These are phyloP conservation scores for Cremastobaeus sp. DNA, from an alignment of 2,888 invertebrate genomes.

Conservation along the genomic window DNA sequence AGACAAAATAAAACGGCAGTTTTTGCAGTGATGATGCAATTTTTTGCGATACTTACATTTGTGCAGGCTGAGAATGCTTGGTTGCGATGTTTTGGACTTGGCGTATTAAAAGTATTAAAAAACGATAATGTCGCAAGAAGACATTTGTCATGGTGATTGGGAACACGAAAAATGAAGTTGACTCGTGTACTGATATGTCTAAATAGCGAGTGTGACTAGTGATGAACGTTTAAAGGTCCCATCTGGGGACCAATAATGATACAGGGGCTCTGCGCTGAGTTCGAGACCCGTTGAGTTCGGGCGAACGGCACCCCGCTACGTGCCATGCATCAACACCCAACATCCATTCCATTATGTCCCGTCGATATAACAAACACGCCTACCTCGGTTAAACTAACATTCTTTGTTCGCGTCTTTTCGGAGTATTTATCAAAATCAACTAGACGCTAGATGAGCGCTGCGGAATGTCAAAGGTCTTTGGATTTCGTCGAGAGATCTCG, in stretches of 20 bases:
- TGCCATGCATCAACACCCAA: slow-evolving; percentile 78
- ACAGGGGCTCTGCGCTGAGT: slow-evolving; percentile 33
- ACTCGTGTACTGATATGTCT: slow-evolving; percentile 66
- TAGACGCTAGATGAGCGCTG: slow-evolving; percentile 36
- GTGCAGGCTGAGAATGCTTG: no score
- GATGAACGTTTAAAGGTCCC: slow-evolving; percentile 76
- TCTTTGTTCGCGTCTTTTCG: slow-evolving; percentile 73
- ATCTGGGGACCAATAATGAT: slow-evolving; percentile 70
- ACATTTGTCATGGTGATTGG: slow-evolving; percentile 9
- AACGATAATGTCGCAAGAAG: no score
- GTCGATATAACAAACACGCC: slow-evolving; percentile 77
- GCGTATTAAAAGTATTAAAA: no score
- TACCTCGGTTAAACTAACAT: slow-evolving; percentile 75
- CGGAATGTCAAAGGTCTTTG: slow-evolving; percentile 45
- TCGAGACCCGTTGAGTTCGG: slow-evolving; percentile 66
- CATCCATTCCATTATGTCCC: slow-evolving; percentile 77
- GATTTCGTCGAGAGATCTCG: slow-evolving; percentile 33
- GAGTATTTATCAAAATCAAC: slow-evolving; percentile 76
- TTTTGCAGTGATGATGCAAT: no score
- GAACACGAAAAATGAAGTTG: slow-evolving; percentile 8
- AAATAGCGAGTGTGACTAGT: slow-evolving; percentile 76
- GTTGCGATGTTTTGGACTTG: no score
- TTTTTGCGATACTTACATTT: no score
- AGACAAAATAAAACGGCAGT: no score
- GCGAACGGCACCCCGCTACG: slow-evolving; percentile 75